Percentiles rank a stretch among this genome's conserved stretches.
phyloP scores from a whole-genome alignment of 2,888 invertebrate genomes.

The Caradrina clavipalpis region DNA sequence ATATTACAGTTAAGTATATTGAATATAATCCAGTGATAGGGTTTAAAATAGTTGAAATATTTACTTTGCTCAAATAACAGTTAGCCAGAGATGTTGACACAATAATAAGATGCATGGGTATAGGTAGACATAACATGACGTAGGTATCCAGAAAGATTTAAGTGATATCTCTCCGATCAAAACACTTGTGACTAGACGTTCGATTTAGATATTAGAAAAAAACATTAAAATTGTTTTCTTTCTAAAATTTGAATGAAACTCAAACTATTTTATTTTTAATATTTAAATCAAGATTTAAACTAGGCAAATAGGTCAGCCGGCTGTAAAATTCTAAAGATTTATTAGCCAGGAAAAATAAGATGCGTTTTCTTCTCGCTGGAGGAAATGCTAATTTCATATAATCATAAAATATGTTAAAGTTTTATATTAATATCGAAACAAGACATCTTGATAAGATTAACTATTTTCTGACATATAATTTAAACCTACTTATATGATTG shows the following conservation, averaged over 20 bases:
- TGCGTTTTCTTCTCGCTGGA: constrained; percentile 13
- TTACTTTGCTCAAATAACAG: too few species aligned
- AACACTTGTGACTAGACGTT: neutral
- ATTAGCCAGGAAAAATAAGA: constrained; percentile 27
- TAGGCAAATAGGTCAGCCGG: constrained; percentile 31
- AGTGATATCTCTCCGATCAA: constrained; percentile 5
- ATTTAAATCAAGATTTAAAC: neutral
- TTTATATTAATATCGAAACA: constrained; percentile 27
- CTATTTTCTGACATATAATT: constrained; percentile 14
- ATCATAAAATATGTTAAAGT: constrained; percentile 34
- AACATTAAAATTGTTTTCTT: too few species aligned
- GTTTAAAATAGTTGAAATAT: too few species aligned
- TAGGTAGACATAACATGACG: too few species aligned
- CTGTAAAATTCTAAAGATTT: constrained; percentile 33
- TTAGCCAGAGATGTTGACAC: too few species aligned
- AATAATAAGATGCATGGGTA: too few species aligned
- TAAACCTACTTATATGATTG: constrained; percentile 33
- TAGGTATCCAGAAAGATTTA: neutral
- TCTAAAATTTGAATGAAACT: too few species aligned
- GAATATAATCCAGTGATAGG: too few species aligned
- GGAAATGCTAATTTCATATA: constrained; percentile 49
- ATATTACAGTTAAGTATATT: too few species aligned
- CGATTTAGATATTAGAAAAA: neutral
- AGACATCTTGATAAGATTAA: constrained; percentile 36
- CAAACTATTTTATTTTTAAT: too few species aligned